Base-by-base conservation (phyloP, 2,113 vertebrate genomes). In the Rhodinocichla rosea region DNA sequence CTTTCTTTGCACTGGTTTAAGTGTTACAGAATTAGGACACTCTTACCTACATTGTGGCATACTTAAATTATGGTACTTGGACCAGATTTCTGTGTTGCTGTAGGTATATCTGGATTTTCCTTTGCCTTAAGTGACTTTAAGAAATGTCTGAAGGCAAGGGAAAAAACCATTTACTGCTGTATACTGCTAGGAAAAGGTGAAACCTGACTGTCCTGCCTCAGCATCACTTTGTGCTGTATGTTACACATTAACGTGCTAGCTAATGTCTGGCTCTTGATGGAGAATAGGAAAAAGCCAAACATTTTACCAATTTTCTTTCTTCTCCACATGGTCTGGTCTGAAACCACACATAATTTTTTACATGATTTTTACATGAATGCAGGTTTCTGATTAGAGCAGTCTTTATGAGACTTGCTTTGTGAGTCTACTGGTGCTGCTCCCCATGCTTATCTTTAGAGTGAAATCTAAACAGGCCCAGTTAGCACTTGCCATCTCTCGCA, bases 261-360 rank as follows among this genome's bases (percentile, higher is more conserved):
- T 68, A 14, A n/a, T 47, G 12, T 63, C 56, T n/a, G 20, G 17
- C 11, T 74, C 1, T 33, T 33, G n/a, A 20, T 35, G 33, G 26
- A 35, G 10, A n/a, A 50, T 17, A 67, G 26, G 64, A 60, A 71
- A 83, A 88, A 2, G 0, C 8, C 14, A 59, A 3, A 2, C 35
- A 24, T 18, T 60, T 83, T 53, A 32, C 21, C 26, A 2, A 3
- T 21, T 57, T 77, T 71, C 35, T 45, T 45, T 77, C 49, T 49
- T 44, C 1, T 49, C 35, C 8, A 12, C 0, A 0, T 57, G 15
- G 7, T 44, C 11, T 22, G 8, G 12, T 78, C 39, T 84, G 47
- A 59, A 87, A 67, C 26, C 22, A 57, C 8, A 32, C 1, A 1
- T 60, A 63, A 26, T 49, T 49, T 10, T 24, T 49, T 24, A 49